These are phyloP conservation scores for Halcyon badia DNA, from an alignment of 2,797 vertebrate species.

Conservation along the genomic window DNA sequence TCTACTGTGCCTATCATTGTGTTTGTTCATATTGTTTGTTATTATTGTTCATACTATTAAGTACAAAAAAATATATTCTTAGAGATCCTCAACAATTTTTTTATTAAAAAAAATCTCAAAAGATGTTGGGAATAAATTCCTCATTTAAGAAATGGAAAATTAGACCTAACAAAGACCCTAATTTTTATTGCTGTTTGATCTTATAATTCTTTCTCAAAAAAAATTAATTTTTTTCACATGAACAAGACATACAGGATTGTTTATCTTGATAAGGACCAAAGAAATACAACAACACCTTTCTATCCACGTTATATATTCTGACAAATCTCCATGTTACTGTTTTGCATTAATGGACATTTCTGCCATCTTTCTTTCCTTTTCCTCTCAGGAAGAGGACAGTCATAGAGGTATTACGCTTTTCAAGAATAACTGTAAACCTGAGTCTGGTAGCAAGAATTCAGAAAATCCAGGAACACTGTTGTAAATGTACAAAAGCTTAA, in stretches of 20 bases:
- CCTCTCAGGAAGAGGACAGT: background rate
- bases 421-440: background rate
- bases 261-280: background rate
- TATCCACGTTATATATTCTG: background rate
- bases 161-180: background rate
- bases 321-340: background rate
- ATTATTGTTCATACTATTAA: too few relatives aligned
- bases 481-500: background rate
- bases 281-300: background rate
- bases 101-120: too few relatives aligned
- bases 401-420: background rate
- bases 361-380: background rate
- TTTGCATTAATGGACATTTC: background rate
- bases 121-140: background rate
- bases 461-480: background rate
- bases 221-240: background rate
- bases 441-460: background rate
- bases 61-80: too few relatives aligned
- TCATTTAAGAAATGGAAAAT: background rate
- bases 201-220: background rate
- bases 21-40: too few relatives aligned
- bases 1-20: too few relatives aligned
- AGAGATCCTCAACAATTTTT: background rate
- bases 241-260: background rate
- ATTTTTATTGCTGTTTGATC: background rate